A percentile compares a stretch with the other conserved stretches of the same genome.
Evolutionary conservation across 2,797 vertebrate species (phyloP).

Genomic region (Melopsittacus undulatus): DNA sequence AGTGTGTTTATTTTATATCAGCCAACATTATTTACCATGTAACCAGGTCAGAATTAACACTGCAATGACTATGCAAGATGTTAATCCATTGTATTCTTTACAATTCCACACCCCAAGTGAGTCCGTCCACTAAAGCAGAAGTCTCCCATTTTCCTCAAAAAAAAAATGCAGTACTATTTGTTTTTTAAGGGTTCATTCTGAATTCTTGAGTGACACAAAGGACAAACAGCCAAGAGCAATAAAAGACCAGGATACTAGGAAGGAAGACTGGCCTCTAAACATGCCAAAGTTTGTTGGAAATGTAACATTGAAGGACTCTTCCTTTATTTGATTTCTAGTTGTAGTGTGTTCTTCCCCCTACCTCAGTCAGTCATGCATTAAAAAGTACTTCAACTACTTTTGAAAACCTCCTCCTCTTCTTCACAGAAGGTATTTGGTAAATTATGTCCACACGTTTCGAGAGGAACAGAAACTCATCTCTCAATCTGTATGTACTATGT

Average conservation of each 20-base stretch:
- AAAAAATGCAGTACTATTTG: conserved; percentile 38
- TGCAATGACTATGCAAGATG: conserved; percentile 54
- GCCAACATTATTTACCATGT: conserved; percentile 72
- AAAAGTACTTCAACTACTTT: neutral
- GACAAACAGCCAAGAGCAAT: conserved; percentile 43
- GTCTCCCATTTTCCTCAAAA: neutral
- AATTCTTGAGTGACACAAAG: conserved; percentile 48
- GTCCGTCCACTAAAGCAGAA: conserved; percentile 24
- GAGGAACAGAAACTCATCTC: conserved; percentile 4
- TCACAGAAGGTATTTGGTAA: neutral
- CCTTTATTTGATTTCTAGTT: neutral
- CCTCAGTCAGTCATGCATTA: neutral
- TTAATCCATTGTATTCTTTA: conserved; percentile 8
- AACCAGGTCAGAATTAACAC: conserved; percentile 74
- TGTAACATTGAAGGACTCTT: neutral
- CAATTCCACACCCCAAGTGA: neutral
- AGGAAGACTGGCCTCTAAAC: conserved; percentile 27
- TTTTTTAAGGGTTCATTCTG: conserved; percentile 46
- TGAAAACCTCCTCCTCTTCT: neutral
- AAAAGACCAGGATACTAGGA: neutral
- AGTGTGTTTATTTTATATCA: conserved; percentile 72
- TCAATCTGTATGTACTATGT: neutral
- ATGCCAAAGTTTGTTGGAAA: conserved; percentile 36
- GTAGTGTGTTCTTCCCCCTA: neutral
- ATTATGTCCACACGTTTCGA: neutral